phyloP scores from a whole-genome alignment of 2,797 vertebrate genomes.

The Rhinella marina region DNA sequence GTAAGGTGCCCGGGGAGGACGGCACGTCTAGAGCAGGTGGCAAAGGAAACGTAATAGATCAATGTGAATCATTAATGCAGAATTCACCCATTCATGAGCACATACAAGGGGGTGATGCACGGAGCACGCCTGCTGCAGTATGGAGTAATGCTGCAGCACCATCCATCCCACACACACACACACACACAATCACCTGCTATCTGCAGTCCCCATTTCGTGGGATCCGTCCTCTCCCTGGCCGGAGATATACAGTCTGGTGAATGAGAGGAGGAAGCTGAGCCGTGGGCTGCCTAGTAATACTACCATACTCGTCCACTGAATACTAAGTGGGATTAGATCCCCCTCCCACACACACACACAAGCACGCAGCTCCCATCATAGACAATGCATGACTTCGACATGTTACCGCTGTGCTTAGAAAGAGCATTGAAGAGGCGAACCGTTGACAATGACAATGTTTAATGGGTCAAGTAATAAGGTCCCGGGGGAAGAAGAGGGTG shows the following conservation, averaged over 20 bases:
- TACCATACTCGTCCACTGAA: constrained; percentile 55
- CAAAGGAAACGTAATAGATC: neutral
- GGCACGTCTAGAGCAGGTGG: neutral
- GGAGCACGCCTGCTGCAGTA: neutral
- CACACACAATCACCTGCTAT: constrained; percentile 40
- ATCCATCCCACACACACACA: constrained; percentile 4
- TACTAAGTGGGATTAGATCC: constrained; percentile 59
- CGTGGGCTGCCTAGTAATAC: constrained; percentile 59
- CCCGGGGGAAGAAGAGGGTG: neutral
- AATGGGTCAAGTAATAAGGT: neutral
- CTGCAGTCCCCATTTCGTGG: constrained; percentile 30
- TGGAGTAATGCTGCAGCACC: constrained; percentile 20
- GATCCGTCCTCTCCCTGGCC: constrained; percentile 38
- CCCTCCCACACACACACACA: constrained; percentile 39
- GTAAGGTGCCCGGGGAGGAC: too few species aligned
- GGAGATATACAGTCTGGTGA: constrained; percentile 50
- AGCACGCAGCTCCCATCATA: constrained; percentile 27
- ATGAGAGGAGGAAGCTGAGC: constrained; percentile 47
- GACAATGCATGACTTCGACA: constrained; percentile 35
- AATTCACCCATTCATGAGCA: neutral
- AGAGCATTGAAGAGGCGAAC: neutral
- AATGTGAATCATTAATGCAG: neutral
- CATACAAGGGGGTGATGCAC: neutral
- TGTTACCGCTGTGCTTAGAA: neutral
- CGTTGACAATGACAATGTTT: neutral